Conservation (phyloP, 2,797 vertebrate species). For the Bryconaethiops microstoma region DNA sequence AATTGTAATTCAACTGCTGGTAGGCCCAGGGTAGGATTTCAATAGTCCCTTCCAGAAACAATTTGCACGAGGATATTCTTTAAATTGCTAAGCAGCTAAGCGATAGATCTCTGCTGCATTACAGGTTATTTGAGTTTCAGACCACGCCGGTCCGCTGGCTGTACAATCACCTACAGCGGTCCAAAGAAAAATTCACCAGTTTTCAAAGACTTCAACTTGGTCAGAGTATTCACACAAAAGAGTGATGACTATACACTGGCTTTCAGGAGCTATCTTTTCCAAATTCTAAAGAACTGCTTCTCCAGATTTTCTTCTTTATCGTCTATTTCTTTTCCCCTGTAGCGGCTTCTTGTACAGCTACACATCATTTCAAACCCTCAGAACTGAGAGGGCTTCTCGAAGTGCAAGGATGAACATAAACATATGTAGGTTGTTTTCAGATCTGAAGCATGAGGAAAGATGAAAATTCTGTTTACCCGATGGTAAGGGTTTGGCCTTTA, state of each 20-base stretch:
- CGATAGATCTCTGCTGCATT: slow-evolving; percentile 23
- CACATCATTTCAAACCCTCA: too few species aligned
- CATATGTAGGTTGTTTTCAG: too few species aligned
- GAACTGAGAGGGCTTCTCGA: too few species aligned
- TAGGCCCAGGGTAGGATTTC: slow-evolving; percentile 24
- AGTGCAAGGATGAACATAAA: too few species aligned
- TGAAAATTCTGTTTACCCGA: too few species aligned
- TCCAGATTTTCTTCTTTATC: too few species aligned
- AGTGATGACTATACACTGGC: slow-evolving; percentile 25
- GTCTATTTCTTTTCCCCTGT: too few species aligned
- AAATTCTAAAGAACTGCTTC: too few species aligned
- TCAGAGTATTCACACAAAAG: background rate
- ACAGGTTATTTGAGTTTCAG: slow-evolving; percentile 27
- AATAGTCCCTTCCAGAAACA: slow-evolving; percentile 43
- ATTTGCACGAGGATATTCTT: slow-evolving; percentile 22
- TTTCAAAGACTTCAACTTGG: slow-evolving; percentile 29
- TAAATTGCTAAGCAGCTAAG: slow-evolving; percentile 46
- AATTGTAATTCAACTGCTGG: slow-evolving; percentile 45
- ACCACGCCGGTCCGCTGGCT: slow-evolving; percentile 28
- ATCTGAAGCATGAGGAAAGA: too few species aligned
- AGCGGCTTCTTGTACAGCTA: too few species aligned
- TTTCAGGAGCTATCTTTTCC: background rate
- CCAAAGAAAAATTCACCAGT: slow-evolving; percentile 36
- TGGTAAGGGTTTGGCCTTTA: too few species aligned
- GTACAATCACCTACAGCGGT: slow-evolving; percentile 10